Evolutionary conservation across 2,113 vertebrate genomes (phyloP), one percentile per base, ranked within the genome.

Genomic region (Myotis davidii): DNA sequence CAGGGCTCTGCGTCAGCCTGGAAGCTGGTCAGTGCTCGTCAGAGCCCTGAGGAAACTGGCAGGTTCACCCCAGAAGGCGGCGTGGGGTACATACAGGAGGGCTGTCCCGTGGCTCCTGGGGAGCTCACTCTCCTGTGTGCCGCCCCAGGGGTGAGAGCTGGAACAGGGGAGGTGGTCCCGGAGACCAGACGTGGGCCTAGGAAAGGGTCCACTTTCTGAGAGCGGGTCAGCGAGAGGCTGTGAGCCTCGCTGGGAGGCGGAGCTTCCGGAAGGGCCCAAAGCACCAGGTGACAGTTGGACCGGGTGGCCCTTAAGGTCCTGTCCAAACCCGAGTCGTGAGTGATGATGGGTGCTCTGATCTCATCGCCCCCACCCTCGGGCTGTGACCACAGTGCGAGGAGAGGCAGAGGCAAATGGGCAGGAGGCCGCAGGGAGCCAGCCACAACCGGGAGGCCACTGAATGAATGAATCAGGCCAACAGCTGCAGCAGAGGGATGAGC

Each of bases 171-270:
- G 34, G 29, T 32, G 82, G 61, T 3, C 18, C 10, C 9, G 45
- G n/a, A 23, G 5, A 79, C 42, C 14, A 8, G 10, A 56, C 25
- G 37, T 74, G 45, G 61, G 67, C 48, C 52, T 54, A 39, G 76
- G 27, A 70, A 78, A 84, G 18, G 37, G n/a, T 32, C 16, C 45
- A 42, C 29, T 79, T 86, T 64, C 56, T 54, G 14, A 17, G 5
- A 69, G 34, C 2, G 34, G 27, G 25, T 67, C 32, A n/a, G 45
- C 0, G 0, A 56, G 59, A 81, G 69, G 65, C 1, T 0, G 14
- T 3, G 23, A 76, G 65, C 1, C 29, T 87, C 37, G 3, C 16
- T 3, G 4, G 0, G 12, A 29, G 48, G 50, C 0, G 9, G 16
- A 61, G 48, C 77, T 82, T 81, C 94, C 12, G 76, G 87, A 78